These are phyloP conservation scores for Crypturellus tataupa DNA, from an alignment of 2,797 vertebrate genomes.

Conservation along the genomic window DNA sequence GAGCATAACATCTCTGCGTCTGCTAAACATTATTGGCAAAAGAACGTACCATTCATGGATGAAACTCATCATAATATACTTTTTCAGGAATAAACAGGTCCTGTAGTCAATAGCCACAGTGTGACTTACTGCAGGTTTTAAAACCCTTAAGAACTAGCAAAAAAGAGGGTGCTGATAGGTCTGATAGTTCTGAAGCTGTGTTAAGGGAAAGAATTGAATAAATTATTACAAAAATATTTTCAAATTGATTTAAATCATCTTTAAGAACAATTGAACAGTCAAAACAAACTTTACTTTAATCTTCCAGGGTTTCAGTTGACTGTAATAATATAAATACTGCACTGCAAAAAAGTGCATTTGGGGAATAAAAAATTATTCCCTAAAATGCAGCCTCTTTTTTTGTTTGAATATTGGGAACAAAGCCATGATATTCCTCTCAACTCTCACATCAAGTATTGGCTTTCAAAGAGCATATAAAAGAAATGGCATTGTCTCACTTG, in stretches of 20 bases:
- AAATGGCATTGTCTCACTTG: neutral
- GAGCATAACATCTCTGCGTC: neutral
- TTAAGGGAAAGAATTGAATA: neutral
- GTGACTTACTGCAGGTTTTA: neutral
- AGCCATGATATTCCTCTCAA: neutral
- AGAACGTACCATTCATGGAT: neutral
- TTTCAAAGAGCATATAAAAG: neutral
- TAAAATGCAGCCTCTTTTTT: neutral
- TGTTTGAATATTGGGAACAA: neutral
- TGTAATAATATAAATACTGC: neutral
- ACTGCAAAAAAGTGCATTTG: neutral
- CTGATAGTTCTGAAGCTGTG: neutral
- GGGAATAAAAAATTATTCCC: neutral
- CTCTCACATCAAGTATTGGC: neutral
- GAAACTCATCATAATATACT: neutral
- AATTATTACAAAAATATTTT: neutral
- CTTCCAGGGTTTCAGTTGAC: neutral
- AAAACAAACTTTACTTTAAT: neutral
- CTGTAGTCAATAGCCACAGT: neutral
- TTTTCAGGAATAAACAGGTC: neutral
- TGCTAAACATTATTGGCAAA: neutral
- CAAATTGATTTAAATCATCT: neutral
- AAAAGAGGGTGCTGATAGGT: neutral
- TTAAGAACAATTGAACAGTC: neutral
- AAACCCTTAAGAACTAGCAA: neutral